A percentile compares a stretch with the other conserved stretches of the same genome.
Evolutionary conservation across 2,797 vertebrate species (phyloP).

Genomic region (Epinephelus awoara): DNA sequence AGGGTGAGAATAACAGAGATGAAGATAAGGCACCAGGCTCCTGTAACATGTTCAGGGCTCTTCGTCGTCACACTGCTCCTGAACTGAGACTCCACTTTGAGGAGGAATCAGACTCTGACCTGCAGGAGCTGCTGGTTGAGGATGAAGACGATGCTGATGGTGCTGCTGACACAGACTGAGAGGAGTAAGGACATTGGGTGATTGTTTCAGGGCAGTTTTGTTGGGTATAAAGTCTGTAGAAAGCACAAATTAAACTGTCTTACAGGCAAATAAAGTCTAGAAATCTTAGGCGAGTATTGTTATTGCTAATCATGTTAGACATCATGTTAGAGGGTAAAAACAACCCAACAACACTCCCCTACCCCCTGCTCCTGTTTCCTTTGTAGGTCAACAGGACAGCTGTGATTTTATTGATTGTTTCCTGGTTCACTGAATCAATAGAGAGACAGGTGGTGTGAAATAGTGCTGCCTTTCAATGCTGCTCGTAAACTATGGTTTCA

Average conservation of each 20-base stretch:
- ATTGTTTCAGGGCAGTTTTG: too few relatives aligned
- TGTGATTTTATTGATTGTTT: background rate
- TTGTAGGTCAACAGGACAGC: conserved; percentile 38
- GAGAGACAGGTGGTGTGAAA: background rate
- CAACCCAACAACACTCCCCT: background rate
- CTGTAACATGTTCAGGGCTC: background rate
- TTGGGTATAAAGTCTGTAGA: background rate
- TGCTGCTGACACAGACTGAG: background rate
- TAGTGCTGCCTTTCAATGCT: background rate
- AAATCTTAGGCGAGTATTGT: background rate
- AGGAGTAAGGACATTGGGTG: background rate
- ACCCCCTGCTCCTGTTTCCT: background rate
- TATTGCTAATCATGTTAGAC: background rate
- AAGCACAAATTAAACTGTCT: background rate
- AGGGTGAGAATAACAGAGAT: background rate
- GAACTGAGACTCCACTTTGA: conserved; percentile 13
- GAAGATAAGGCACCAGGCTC: background rate
- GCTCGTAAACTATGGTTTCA: background rate
- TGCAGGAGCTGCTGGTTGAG: conserved; percentile 30
- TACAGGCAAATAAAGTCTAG: background rate
- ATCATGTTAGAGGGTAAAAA: background rate
- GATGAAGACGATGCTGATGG: background rate
- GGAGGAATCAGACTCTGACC: conserved; percentile 6
- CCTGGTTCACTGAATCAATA: conserved; percentile 10
- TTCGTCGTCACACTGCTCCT: background rate